These are phyloP conservation scores for Epizoanthus illoricatus DNA, from an alignment of 92 coral and sea anemone genomes.

Conservation along the genomic window DNA sequence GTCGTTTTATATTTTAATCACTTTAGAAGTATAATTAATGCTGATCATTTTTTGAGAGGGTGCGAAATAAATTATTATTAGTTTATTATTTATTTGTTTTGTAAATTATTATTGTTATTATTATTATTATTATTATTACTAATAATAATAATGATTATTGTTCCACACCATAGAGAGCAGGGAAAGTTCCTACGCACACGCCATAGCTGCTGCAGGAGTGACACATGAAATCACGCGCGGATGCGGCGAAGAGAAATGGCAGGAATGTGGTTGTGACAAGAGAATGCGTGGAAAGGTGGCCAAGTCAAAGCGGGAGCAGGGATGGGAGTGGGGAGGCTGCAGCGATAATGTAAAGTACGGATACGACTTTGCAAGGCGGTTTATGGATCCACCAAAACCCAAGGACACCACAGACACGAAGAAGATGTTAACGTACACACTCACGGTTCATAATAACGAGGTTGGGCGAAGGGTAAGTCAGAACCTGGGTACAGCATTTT, in stretches of 20 bases:
- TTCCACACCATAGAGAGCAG: constrained; percentile 46
- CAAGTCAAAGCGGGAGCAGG: constrained; percentile 32
- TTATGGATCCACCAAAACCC: constrained; percentile 75
- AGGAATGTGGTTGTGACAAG: constrained; percentile 77
- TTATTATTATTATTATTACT: too few species aligned
- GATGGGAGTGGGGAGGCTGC: constrained; percentile 93
- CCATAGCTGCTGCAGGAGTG: constrained; percentile 84
- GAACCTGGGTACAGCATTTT: neutral
- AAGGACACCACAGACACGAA: constrained; percentile 29
- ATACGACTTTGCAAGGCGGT: constrained; percentile 51
- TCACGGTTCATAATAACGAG: constrained; percentile 70
- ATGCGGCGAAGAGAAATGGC: constrained; percentile 68
- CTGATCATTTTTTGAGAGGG: too few species aligned
- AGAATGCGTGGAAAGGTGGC: constrained; percentile 51
- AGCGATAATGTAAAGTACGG: constrained; percentile 72
- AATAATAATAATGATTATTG: too few species aligned
- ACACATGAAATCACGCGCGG: constrained; percentile 73
- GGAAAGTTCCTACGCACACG: constrained; percentile 83
- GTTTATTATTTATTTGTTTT: too few species aligned
- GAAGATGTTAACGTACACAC: constrained; percentile 38
- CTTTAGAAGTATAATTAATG: too few species aligned
- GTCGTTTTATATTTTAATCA: too few species aligned
- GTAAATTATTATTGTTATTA: too few species aligned
- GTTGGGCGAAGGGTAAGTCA: constrained; percentile 86
- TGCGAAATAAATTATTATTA: too few species aligned